Conservation (phyloP, 2,113 vertebrate genomes). For the Arenaria interpres region DNA sequence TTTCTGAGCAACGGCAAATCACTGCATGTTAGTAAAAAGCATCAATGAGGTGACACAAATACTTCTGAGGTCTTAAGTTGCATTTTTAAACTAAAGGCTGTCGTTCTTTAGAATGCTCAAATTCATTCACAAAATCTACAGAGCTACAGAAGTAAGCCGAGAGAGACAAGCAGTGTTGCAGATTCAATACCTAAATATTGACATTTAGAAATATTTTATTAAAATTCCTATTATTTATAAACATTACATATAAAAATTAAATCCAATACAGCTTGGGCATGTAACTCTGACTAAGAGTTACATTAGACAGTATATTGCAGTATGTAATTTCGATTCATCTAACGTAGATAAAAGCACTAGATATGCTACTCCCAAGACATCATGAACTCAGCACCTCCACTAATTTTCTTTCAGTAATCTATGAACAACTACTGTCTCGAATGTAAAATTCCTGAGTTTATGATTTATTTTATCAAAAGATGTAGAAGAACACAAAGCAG, state of each 20-base stretch:
- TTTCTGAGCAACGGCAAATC: not conserved
- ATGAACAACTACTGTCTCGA: not conserved
- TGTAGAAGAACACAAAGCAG: not conserved
- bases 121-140: not conserved
- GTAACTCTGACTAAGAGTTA: not conserved
- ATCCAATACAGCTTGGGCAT: not conserved
- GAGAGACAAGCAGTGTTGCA: not conserved
- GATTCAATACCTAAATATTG: not conserved
- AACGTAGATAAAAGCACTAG: not conserved
- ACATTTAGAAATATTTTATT: not conserved
- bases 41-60: not conserved
- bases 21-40: not conserved
- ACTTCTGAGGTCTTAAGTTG: not conserved
- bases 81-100: not conserved
- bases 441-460: not conserved
- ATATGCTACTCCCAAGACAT: not conserved
- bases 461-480: not conserved
- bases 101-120: not conserved
- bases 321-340: not conserved
- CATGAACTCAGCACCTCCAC: not conserved
- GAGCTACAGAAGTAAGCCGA: not conserved
- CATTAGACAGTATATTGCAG: not conserved
- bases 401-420: not conserved
- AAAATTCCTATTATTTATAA: not conserved
- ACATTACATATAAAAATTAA: not conserved